Conservation (phyloP, 2,888 invertebrate species). For the Alitta virens region DNA sequence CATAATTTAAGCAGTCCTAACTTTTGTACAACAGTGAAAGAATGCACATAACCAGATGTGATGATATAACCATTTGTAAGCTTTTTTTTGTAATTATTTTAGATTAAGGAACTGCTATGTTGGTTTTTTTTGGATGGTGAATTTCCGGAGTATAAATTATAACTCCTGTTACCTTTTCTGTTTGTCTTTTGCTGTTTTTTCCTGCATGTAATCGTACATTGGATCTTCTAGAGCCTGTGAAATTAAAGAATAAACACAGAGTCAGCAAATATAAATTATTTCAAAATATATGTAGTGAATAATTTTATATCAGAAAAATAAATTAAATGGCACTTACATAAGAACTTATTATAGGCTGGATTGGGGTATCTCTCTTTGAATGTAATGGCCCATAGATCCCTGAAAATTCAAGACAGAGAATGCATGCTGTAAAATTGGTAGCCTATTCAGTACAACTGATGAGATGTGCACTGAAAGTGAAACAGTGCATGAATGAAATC, state of each 20-base stretch:
- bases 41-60: no score
- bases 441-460: no score
- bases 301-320: neutral
- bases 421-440: no score
- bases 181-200: slow-evolving; percentile 7
- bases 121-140: neutral
- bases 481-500: no score
- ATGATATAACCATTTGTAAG: no score
- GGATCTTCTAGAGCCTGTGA: slow-evolving; percentile 11
- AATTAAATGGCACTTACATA: neutral
- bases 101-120: no score
- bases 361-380: neutral
- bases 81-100: no score
- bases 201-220: slow-evolving; percentile 16
- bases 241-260: neutral
- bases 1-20: no score
- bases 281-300: neutral
- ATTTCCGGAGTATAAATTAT: neutral
- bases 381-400: neutral
- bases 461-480: no score
- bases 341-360: neutral
- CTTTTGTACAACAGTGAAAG: no score
- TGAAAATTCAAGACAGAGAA: no score
- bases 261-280: neutral
- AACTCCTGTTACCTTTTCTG: slow-evolving; percentile 2